Evolutionary conservation across 2,113 vertebrate genomes (phyloP), one percentile per base, ranked within the genome.

Genomic region (Menura novaehollandiae): DNA sequence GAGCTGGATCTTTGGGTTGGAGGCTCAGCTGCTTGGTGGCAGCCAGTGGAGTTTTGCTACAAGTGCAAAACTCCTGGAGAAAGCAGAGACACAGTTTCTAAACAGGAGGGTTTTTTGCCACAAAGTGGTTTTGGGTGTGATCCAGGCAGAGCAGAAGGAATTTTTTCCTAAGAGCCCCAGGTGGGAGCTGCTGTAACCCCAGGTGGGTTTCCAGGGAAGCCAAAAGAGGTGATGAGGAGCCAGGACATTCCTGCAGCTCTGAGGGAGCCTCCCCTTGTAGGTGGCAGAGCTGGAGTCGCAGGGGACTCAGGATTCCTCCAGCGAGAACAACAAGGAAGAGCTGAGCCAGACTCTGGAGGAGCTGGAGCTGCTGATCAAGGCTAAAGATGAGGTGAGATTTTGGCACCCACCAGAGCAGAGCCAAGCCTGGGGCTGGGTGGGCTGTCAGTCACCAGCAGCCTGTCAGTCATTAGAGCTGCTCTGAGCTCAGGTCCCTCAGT

Each of bases 241-340:
- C 21, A 10, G 63, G 77, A 15, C 20, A 5, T 10, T 9, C 28
- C 66, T 37, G 4, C 26, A 6, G 21, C 51, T 43, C 76, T 74
- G 32, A 75, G 53, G 3, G 0, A 1, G 1, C 28, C 17, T n/a
- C 19, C 39, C 39, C 17, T 26, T 56, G 28, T 47, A 99, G 99
- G 99, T 99, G 88, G 98, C 98, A 6, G 99, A 99, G 51, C 97
- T 99, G 92, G 99, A 99, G 95, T 96, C 98, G 1, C 99, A 99
- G 63, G 98, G 98, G 1, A 93, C 97, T 5, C 97, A 89, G 0
- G 98, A 99, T 3, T 97, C 98, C 13, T 95, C 98, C 71, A 97
- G 97, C 0, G 98, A 98, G 17, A 93, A 97, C n/a, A 97, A 97
- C 95, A 99, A 99, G 92, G 99, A 99, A 24, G 99, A 98, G 67